These are phyloP conservation scores for Brachionus calyciflorus DNA, from an alignment of 1,140 invertebrate species.

Conservation along the genomic window DNA sequence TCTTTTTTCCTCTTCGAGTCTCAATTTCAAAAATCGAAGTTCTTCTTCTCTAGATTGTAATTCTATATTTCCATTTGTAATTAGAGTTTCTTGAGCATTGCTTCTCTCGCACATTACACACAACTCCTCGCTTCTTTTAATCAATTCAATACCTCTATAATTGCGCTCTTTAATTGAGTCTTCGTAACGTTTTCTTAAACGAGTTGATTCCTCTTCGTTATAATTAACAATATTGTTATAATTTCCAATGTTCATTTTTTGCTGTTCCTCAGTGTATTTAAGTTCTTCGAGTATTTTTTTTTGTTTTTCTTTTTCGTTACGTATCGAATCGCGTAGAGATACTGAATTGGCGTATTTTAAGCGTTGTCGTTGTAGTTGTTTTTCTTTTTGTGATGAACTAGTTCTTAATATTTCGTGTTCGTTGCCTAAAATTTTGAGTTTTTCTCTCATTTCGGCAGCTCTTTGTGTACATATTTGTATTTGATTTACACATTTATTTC, in stretches of 20 bases:
- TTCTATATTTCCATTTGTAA: constrained; percentile 59
- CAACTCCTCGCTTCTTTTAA: constrained; percentile 60
- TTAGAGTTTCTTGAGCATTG: constrained; percentile 55
- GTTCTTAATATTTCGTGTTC: constrained; percentile 61
- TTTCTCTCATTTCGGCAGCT: constrained; percentile 61
- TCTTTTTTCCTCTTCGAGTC: constrained; percentile 55
- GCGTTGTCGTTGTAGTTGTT: constrained; percentile 58
- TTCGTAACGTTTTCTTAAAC: constrained; percentile 57
- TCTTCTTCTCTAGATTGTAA: constrained; percentile 57
- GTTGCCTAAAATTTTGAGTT: constrained; percentile 61
- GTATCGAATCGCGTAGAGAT: constrained; percentile 56
- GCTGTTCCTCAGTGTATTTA: constrained; percentile 57
- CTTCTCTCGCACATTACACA: constrained; percentile 51
- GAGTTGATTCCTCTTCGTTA: constrained; percentile 59
- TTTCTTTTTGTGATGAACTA: constrained; percentile 58
- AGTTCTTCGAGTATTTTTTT: constrained; percentile 56
- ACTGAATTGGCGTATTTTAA: constrained; percentile 57
- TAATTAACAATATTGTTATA: constrained; percentile 56
- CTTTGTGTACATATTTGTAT: constrained; percentile 61
- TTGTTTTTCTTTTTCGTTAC: constrained; percentile 60
- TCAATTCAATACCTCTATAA: constrained; percentile 58
- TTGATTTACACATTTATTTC: constrained; percentile 61
- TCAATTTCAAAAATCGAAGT: constrained; percentile 57
- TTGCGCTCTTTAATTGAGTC: constrained; percentile 57
- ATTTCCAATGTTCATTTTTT: constrained; percentile 60